Base-by-base conservation (phyloP, 2,888 invertebrate species). In the Pimpla rufipes region DNA sequence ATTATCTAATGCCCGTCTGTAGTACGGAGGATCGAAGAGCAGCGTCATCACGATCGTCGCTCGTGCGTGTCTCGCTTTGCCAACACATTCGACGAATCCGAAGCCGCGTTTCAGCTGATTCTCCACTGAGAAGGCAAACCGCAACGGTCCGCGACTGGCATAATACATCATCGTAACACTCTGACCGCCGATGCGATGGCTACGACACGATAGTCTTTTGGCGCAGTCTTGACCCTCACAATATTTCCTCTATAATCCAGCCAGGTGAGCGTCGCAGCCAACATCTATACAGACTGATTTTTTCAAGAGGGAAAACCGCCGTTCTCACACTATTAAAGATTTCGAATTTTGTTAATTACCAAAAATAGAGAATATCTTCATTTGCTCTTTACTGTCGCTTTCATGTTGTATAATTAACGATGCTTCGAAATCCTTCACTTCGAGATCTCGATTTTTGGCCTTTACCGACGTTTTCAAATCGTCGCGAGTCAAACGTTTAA, bases 1-100 rank as follows among this genome's bases (percentile, higher is more conserved):
- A 88, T 89, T 89, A 88, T 88, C 84, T 88, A 88, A 88, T 87
- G 68, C 7, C 42, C 74, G 74, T 80, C 23, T 50, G 23, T 66
- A 40, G 57, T 29, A 42, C 35, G n/a, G 29, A 52, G n/a, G 40
- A 47, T 42, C 42, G 50, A 40, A 62, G 29, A 10, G 21, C 35
- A 62, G 7, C 76, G 57, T 77, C 50, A 59, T 59, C 59, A 57
- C 57, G 45, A 76, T 67, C n/a, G 21, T 37, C 47, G 55, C 29
- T 47, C 23, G 57, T 29, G 52, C 21, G 8, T 21, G 8, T 52
- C 21, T 21, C 11, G 52, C 52, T 10, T n/a, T 21, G 21, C 8
- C 52, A 52, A 21, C 50, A 50, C 55, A 55, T 55, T 55, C 23
- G 23, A 21, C 57, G 29, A 57, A 42, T 42, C 21, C 18, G 10